Conservation (phyloP, 2,113 vertebrate genomes). For the Lepus europaeus region DNA sequence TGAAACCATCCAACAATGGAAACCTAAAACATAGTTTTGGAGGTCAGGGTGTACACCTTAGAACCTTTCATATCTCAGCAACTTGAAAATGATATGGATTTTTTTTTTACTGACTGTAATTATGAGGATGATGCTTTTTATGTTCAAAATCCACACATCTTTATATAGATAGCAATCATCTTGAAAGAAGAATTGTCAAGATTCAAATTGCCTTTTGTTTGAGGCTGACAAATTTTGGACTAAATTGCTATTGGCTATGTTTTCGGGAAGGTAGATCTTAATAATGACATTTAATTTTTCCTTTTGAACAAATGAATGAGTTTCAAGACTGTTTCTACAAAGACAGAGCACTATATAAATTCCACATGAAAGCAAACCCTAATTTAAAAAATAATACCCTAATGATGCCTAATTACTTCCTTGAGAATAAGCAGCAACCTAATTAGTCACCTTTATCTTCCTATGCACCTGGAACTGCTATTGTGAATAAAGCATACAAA, state of each 20-base stretch:
- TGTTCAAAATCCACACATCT: conserved; percentile 49
- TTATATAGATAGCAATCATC: conserved; percentile 70
- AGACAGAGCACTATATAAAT: conserved; percentile 78
- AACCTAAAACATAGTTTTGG: background rate
- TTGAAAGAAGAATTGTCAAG: conserved; percentile 72
- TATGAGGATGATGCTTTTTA: background rate
- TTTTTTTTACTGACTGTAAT: background rate
- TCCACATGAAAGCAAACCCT: conserved; percentile 78
- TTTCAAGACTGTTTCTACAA: conserved; percentile 74
- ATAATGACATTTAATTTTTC: conserved; percentile 78
- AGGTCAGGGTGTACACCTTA: background rate
- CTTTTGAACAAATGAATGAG: conserved; percentile 76
- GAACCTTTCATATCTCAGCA: background rate
- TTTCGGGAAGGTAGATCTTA: conserved; percentile 75
- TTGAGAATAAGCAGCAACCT: conserved; percentile 80
- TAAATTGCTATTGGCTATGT: conserved; percentile 79
- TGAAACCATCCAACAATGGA: background rate
- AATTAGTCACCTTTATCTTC: conserved; percentile 84
- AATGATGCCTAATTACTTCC: conserved; percentile 81
- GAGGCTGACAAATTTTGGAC: conserved; percentile 77
- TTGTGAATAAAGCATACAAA: conserved; percentile 74
- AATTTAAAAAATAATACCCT: conserved; percentile 83
- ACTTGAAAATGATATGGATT: background rate
- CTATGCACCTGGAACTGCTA: conserved; percentile 80
- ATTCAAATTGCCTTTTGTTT: conserved; percentile 72